Evolutionary conservation across 2,888 invertebrate genomes (phyloP).

Genomic region (Tachystola acroxantha): DNA sequence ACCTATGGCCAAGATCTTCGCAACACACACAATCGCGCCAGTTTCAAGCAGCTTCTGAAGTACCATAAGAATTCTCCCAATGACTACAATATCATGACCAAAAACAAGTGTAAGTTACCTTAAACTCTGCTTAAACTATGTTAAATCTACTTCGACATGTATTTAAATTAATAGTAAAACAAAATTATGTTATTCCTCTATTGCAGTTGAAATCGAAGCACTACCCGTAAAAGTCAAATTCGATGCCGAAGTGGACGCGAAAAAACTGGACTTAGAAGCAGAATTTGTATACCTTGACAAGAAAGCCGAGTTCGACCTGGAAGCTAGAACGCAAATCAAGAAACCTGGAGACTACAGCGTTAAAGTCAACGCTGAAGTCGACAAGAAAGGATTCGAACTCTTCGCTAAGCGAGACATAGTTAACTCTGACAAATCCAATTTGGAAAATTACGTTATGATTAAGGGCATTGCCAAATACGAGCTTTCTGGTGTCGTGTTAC

Average conservation of each 20-base stretch:
- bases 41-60: slow-evolving; percentile 61
- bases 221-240: slow-evolving; percentile 68
- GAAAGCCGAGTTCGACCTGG: slow-evolving; percentile 79
- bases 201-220: slow-evolving; percentile 73
- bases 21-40: slow-evolving; percentile 74
- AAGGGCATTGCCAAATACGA: slow-evolving; percentile 81
- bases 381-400: slow-evolving; percentile 59
- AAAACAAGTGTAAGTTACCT: slow-evolving; percentile 63
- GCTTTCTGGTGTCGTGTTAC: slow-evolving; percentile 76
- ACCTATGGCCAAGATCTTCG: slow-evolving; percentile 80
- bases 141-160: too few species aligned
- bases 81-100: slow-evolving; percentile 67
- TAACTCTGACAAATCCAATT: slow-evolving; percentile 78
- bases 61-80: slow-evolving; percentile 44
- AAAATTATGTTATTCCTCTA: too few species aligned
- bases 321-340: slow-evolving; percentile 66
- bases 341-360: slow-evolving; percentile 60
- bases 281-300: slow-evolving; percentile 78
- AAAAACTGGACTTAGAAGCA: slow-evolving; percentile 75
- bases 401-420: slow-evolving; percentile 77
- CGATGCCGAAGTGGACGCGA: slow-evolving; percentile 77
- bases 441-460: slow-evolving; percentile 77
- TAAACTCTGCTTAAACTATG: too few species aligned
- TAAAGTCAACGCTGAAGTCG: slow-evolving; percentile 41
- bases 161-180: too few species aligned